phyloP scores from a whole-genome alignment of 2,797 vertebrate genomes.

The Hemitrygon akajei region DNA sequence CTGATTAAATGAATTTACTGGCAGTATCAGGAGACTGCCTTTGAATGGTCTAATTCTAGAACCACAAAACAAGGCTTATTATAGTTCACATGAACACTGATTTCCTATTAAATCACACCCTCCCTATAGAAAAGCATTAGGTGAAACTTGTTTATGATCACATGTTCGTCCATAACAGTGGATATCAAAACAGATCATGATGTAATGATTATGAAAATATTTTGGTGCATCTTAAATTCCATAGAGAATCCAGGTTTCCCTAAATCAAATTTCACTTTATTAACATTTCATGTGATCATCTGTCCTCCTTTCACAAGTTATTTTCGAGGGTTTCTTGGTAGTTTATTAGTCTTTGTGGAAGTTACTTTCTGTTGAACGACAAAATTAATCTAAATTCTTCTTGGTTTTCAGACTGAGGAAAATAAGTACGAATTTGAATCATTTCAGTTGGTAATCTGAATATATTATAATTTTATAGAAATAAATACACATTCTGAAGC shows the following conservation, averaged over 20 bases:
- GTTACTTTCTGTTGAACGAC: neutral
- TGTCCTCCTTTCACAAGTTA: neutral
- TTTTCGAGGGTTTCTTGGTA: neutral
- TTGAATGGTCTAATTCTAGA: neutral
- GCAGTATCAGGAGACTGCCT: neutral
- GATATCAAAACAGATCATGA: neutral
- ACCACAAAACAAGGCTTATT: neutral
- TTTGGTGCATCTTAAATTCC: neutral
- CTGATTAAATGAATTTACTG: neutral
- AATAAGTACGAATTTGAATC: neutral
- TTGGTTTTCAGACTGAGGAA: neutral
- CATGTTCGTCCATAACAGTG: neutral
- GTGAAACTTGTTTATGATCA: neutral
- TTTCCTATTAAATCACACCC: neutral
- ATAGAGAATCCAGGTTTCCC: neutral
- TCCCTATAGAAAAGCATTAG: neutral
- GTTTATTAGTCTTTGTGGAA: neutral
- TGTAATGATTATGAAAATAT: neutral
- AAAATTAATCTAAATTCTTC: neutral
- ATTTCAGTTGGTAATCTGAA: neutral
- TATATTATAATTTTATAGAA: neutral
- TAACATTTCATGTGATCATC: neutral
- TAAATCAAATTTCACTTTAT: neutral
- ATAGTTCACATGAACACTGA: neutral
- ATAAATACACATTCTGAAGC: neutral